Evolutionary conservation across 2,888 invertebrate species (phyloP).

Genomic region (Oligia latruncula): DNA sequence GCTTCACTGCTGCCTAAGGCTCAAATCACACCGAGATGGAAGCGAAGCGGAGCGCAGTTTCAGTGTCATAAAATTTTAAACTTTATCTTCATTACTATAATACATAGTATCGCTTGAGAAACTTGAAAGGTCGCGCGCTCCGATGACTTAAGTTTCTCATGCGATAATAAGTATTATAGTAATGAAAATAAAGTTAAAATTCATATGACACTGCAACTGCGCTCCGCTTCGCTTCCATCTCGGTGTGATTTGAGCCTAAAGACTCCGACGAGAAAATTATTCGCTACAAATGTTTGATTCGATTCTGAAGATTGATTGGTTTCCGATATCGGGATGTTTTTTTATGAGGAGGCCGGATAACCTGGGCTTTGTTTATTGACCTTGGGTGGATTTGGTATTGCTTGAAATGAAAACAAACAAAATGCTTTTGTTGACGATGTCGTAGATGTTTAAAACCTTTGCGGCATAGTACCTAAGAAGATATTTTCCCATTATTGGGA

Average conservation of each 20-base stretch:
- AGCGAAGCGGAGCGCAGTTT: too few relatives aligned
- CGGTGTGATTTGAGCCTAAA: too few relatives aligned
- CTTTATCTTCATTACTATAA: too few relatives aligned
- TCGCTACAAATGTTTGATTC: constrained; percentile 47
- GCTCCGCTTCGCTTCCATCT: too few relatives aligned
- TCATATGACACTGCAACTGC: too few relatives aligned
- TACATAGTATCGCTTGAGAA: too few relatives aligned
- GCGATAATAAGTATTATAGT: too few relatives aligned
- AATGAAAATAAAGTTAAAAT: too few relatives aligned
- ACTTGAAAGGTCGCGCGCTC: too few relatives aligned
- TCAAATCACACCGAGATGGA: too few relatives aligned
- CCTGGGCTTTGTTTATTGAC: constrained; percentile 26
- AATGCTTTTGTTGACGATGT: background rate
- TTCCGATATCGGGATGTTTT: constrained; percentile 53
- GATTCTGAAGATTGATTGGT: constrained; percentile 49
- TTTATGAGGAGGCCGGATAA: constrained; percentile 25
- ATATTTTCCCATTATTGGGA: background rate
- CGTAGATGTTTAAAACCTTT: background rate
- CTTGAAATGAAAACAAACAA: background rate
- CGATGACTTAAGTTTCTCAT: too few relatives aligned
- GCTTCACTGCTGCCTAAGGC: constrained; percentile 19
- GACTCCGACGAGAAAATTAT: constrained; percentile 53
- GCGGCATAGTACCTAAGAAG: background rate
- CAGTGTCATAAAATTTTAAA: too few relatives aligned
- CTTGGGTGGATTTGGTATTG: constrained; percentile 10